Conservation (phyloP, 1,140 invertebrate genomes). For the Cephus cinctus region DNA sequence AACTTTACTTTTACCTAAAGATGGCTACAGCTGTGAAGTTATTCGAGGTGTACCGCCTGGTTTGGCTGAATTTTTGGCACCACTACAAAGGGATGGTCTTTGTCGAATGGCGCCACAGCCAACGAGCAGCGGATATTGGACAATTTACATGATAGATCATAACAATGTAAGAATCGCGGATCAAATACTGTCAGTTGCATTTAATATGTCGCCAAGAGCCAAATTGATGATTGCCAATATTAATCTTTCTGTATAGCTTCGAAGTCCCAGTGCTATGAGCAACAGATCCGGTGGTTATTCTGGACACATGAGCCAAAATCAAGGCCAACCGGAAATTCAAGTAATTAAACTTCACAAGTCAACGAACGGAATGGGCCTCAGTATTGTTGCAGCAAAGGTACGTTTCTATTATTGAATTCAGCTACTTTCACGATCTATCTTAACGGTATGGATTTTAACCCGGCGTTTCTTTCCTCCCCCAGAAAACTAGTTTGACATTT, state of each 20-base stretch:
- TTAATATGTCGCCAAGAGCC: too few species aligned
- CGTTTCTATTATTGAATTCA: conserved; percentile 11
- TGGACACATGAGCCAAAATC: conserved; percentile 36
- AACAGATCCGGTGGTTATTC: conserved; percentile 59
- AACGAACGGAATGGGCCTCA: conserved; percentile 88
- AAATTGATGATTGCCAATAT: too few species aligned
- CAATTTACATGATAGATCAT: conserved; percentile 82
- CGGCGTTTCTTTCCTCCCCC: background rate
- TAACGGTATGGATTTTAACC: background rate
- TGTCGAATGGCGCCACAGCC: conserved; percentile 88
- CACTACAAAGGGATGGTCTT: conserved; percentile 81
- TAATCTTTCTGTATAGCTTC: conserved; percentile 60
- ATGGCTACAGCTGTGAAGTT: conserved; percentile 97
- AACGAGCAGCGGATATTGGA: conserved; percentile 90
- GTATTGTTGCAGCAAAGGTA: conserved; percentile 91
- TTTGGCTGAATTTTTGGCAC: conserved; percentile 87
- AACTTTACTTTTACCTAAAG: conserved; percentile 91
- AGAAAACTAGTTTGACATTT: conserved; percentile 18
- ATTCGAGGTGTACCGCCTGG: conserved; percentile 90
- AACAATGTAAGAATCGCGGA: conserved; percentile 58
- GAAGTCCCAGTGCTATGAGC: conserved; percentile 64
- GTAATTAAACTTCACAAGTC: conserved; percentile 90
- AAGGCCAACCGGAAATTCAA: conserved; percentile 70
- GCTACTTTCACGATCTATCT: background rate
- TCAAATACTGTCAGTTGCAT: too few species aligned